Evolutionary conservation across 2,797 vertebrate genomes (phyloP).

Genomic region (Columba guinea): DNA sequence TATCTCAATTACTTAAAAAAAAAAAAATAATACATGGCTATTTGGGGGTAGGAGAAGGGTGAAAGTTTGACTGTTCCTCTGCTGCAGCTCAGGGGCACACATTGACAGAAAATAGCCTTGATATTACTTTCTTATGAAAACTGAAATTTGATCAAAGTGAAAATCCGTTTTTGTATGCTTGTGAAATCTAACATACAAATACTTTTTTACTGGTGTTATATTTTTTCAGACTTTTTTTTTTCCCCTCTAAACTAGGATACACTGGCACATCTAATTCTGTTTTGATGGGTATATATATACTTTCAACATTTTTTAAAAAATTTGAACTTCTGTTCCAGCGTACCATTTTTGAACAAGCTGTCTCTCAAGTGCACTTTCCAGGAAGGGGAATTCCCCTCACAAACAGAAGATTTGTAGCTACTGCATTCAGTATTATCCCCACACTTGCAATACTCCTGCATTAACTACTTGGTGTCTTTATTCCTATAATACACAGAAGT

Average conservation of each 20-base stretch:
- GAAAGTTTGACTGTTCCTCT: neutral
- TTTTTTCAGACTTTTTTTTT: neutral
- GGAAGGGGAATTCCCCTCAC: neutral
- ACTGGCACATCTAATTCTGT: neutral
- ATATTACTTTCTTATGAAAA: slow-evolving; percentile 26
- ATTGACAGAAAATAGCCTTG: neutral
- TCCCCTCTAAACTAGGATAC: neutral
- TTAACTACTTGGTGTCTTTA: neutral
- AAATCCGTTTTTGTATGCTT: neutral
- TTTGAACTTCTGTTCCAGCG: neutral
- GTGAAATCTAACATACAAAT: neutral
- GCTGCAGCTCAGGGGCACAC: neutral
- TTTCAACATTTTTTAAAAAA: neutral
- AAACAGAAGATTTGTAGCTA: neutral
- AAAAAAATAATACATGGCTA: neutral
- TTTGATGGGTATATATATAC: neutral
- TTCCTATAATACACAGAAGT: neutral
- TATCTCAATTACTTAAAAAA: neutral
- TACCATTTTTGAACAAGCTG: neutral
- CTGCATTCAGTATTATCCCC: neutral
- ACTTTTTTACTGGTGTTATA: neutral
- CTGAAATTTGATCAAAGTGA: neutral
- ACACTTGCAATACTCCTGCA: neutral
- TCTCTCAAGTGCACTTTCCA: neutral
- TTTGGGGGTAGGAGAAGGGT: neutral